Evolutionary conservation across 2,113 vertebrate species (phyloP).

Genomic region (Rhombomys opimus): DNA sequence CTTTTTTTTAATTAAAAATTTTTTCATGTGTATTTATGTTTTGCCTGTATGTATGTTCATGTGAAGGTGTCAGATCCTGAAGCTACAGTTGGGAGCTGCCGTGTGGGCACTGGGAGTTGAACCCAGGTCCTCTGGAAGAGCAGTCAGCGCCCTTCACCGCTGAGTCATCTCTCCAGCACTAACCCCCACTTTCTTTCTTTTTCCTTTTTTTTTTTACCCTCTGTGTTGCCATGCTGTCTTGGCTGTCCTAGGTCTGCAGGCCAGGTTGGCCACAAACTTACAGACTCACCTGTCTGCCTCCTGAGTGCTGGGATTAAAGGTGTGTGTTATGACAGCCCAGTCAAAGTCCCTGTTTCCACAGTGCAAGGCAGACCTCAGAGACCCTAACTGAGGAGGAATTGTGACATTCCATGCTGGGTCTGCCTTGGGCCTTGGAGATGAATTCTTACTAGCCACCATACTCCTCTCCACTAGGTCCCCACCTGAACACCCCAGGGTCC

Average conservation of each 20-base stretch:
- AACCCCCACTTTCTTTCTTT: not conserved
- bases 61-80: too few relatives aligned
- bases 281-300: not conserved
- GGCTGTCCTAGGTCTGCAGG: not conserved
- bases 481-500: not conserved
- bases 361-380: not conserved
- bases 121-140: too few relatives aligned
- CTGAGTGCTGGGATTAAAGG: not conserved
- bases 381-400: not conserved
- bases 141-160: too few relatives aligned
- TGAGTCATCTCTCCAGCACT: too few relatives aligned
- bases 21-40: too few relatives aligned
- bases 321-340: too few relatives aligned
- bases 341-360: not conserved
- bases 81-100: too few relatives aligned
- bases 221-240: not conserved
- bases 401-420: accelerated
- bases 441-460: not conserved
- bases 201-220: not conserved
- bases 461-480: not conserved
- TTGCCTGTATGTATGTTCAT: too few relatives aligned
- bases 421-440: not conserved
- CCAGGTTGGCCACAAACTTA: not conserved
- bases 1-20: not conserved
- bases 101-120: too few relatives aligned